Evolutionary conservation across 2,113 vertebrate genomes (phyloP).

Genomic region (Salvelinus sp.): DNA sequence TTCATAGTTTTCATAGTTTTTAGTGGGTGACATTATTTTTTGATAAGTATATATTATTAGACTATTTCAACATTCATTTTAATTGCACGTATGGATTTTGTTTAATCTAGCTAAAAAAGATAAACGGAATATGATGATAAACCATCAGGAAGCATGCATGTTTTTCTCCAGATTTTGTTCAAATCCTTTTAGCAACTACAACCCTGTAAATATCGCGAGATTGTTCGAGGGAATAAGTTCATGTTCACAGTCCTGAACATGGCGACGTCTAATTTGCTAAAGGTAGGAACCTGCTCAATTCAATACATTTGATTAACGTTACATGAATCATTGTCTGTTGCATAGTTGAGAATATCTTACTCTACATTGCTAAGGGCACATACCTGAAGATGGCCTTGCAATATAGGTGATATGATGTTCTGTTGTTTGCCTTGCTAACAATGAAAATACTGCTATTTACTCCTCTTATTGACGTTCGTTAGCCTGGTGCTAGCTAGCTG

Average conservation of each 20-base stretch:
- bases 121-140: no score
- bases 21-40: no score
- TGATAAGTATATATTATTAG: no score
- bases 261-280: slow-evolving; percentile 98
- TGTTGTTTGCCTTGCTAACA: not conserved
- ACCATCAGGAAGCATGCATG: no score
- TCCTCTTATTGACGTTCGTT: slow-evolving; percentile 77
- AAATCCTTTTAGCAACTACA: not conserved
- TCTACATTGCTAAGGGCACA: not conserved
- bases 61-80: no score
- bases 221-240: slow-evolving; percentile 79
- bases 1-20: no score
- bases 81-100: no score
- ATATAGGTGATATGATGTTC: slow-evolving; percentile 34
- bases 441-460: not conserved
- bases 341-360: not conserved
- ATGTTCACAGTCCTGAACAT: slow-evolving; percentile 75
- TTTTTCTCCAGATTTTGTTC: no score
- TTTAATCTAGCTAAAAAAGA: no score
- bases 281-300: slow-evolving; percentile 82
- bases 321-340: slow-evolving; percentile 76
- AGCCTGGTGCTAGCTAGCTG: no score
- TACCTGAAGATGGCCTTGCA: not conserved
- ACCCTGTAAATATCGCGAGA: slow-evolving; percentile 69
- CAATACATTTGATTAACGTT: slow-evolving; percentile 32